Evolutionary conservation across 1,140 invertebrate genomes (phyloP), one percentile per base, ranked within the genome.

Genomic region (Drosophila ficusphila): DNA sequence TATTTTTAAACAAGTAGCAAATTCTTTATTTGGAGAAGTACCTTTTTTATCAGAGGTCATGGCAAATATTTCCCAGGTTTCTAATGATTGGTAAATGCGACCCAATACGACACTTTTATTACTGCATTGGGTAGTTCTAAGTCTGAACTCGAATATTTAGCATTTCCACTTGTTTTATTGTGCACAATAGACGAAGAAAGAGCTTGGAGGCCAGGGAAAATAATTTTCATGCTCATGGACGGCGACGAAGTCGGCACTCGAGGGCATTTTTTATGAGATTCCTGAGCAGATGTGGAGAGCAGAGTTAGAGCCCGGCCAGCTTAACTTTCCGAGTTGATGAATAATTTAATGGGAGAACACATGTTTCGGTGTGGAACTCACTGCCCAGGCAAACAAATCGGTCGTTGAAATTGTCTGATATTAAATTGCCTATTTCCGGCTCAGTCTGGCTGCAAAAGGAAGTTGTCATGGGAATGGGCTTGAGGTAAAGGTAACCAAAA

Each of bases 231-330:
- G 76, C 81, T 81, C 76, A 88, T 68, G 75, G 71, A 74, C 67
- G 56, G 51, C 61, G 48, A 67, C 60, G 60, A 67, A 21, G 64
- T 25, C 53, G 73, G 54, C 82, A 88, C 82, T 86, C 74, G 81
- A 77, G 81, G 81, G 77, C 82, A 89, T 78, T 83, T 70, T 88
- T 88, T 82, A 86, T 77, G 78, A 88, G 73, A 75, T 78, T 77
- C 69, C 76, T 46, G 73, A 60, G 56, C 81, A 71, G 88, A 64
- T 62, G 74, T 82, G 58, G 61, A 44, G 56, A 54, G 36, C 47
- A 29, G 54, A 46, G 38, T 58, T 64, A 44, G 69, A 49, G 52
- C 25, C 51, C 62, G 12, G 39, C 36, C 51, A 61, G 60, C 54
- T 81, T 81, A 60, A 49, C 34, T 51, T 74, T 58, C 23, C 44